Conservation (phyloP, 2,113 vertebrate species). For the Syrmaticus mikado region DNA sequence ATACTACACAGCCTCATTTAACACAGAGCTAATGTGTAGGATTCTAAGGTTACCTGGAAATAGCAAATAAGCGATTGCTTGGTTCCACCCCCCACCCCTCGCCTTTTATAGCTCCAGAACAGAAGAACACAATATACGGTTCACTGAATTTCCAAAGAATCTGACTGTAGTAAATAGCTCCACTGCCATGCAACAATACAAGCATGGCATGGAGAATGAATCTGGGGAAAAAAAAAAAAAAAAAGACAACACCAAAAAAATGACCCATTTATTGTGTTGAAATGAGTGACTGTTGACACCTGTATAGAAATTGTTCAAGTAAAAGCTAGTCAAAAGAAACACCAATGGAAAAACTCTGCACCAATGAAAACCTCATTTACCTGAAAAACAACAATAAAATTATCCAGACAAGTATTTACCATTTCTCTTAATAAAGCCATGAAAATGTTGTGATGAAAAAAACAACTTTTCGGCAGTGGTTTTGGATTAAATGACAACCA, state of each 20-base stretch:
- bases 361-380: neutral
- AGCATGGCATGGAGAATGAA: neutral
- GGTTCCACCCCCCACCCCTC: neutral
- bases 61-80: neutral
- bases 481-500: neutral
- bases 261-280: neutral
- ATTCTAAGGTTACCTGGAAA: slow-evolving; percentile 8
- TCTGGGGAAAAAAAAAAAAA: neutral
- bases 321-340: neutral
- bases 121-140: neutral
- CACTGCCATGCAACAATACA: neutral
- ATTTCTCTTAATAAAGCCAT: neutral
- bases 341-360: neutral
- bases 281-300: neutral
- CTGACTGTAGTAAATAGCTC: slow-evolving; percentile 24
- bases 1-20: neutral
- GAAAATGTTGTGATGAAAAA: neutral
- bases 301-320: neutral
- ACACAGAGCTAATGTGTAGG: neutral
- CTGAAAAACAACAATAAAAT: neutral
- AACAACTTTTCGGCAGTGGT: neutral
- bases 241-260: neutral
- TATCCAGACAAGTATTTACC: neutral
- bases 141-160: slow-evolving; percentile 5
- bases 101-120: neutral